Evolutionary conservation across 2,797 vertebrate species (phyloP).

Genomic region (Apogon hyalosoma): DNA sequence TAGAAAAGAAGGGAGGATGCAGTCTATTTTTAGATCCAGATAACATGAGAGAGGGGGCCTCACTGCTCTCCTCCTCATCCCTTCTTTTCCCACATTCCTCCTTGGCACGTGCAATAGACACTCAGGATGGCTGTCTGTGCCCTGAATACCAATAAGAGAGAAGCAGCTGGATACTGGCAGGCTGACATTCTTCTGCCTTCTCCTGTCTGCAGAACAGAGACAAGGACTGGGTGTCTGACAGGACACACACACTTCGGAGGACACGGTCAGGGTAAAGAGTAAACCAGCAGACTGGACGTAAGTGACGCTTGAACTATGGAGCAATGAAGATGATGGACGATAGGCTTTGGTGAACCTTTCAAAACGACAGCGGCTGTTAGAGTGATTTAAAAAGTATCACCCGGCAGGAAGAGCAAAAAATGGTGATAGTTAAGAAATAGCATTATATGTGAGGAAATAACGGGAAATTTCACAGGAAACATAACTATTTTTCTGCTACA

Average conservation of each 20-base stretch:
- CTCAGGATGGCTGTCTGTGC: constrained; percentile 66
- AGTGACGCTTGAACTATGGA: constrained; percentile 58
- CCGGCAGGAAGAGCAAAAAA: constrained; percentile 12
- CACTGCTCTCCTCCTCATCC: constrained; percentile 54
- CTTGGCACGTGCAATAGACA: constrained; percentile 78
- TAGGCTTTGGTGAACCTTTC: constrained; percentile 34
- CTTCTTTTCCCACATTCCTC: constrained; percentile 74
- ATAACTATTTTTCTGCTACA: no score
- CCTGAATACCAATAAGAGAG: constrained; percentile 79
- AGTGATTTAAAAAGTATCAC: constrained; percentile 10
- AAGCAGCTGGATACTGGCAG: constrained; percentile 79
- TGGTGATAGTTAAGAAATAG: neutral
- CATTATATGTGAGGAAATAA: no score
- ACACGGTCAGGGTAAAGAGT: constrained; percentile 52
- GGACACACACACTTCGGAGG: constrained; percentile 62
- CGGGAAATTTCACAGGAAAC: no score
- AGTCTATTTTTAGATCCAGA: constrained; percentile 79
- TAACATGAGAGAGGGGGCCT: constrained; percentile 61
- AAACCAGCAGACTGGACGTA: constrained; percentile 52
- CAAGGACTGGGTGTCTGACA: constrained; percentile 64
- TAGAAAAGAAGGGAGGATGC: constrained; percentile 69
- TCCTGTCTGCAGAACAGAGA: constrained; percentile 67
- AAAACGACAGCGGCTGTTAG: constrained; percentile 16
- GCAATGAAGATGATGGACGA: constrained; percentile 59
- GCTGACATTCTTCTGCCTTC: constrained; percentile 77